Percentiles rank a stretch among this genome's conserved stretches.
phyloP scores from a whole-genome alignment of 2,113 vertebrate genomes.

The Cyanocitta stelleri region DNA sequence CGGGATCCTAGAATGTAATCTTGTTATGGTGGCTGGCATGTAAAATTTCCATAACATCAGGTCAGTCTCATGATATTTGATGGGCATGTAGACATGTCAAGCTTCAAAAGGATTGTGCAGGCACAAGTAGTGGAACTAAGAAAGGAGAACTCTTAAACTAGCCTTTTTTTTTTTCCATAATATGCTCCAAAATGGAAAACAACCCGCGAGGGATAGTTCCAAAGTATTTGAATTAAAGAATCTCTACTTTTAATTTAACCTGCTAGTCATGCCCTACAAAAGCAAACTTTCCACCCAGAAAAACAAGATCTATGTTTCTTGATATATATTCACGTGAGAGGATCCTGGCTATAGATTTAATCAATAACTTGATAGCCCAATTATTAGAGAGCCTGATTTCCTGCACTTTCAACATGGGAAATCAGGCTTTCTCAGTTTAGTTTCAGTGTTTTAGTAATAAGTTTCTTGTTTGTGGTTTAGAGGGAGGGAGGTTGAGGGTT shows the following conservation, averaged over 20 bases:
- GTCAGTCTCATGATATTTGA: background rate
- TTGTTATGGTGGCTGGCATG: background rate
- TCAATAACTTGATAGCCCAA: background rate
- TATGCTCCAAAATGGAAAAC: background rate
- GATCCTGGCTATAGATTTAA: background rate
- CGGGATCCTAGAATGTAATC: background rate
- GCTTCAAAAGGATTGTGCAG: background rate
- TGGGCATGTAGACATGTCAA: background rate
- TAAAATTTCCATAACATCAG: background rate
- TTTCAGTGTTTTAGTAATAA: background rate
- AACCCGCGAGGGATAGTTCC: background rate
- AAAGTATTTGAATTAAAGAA: background rate
- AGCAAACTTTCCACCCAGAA: background rate
- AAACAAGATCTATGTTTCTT: background rate
- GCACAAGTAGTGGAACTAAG: background rate
- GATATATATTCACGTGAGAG: background rate
- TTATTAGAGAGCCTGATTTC: background rate
- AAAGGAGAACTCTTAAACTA: background rate
- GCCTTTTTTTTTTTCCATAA: background rate
- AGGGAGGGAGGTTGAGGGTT: rapidly evolving
- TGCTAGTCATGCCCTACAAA: background rate
- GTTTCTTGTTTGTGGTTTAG: background rate
- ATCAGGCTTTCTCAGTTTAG: background rate
- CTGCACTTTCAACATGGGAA: background rate
- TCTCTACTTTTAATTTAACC: background rate